Evolutionary conservation across 2,888 invertebrate species (phyloP), one percentile per base, ranked within the genome.

Genomic region (Chymomyza amoena): DNA sequence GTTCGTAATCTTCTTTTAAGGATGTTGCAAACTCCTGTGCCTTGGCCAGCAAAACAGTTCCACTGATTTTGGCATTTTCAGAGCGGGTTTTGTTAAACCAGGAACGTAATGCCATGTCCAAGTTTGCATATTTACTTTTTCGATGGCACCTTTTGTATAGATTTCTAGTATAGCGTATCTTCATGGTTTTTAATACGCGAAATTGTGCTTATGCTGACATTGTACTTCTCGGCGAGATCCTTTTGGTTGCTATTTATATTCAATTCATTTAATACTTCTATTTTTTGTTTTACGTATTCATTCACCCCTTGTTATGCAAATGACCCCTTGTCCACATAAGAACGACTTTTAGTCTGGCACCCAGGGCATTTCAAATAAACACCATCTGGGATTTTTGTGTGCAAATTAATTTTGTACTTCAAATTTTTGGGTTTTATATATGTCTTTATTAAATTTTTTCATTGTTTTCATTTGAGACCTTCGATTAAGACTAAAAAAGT

Each of bases 131-230:
- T 25, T 15, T 15, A 20, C 51, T 64, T 32, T 62, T 62, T 10
- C 62, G 4, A 15, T 61, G 36, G 16, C 39, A 45, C 16, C 32
- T 61, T 61, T 61, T 61, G 61, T 61, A 32, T 36, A n/a, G 39
- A 16, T 61, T 61, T 61, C 16, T 4, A 36, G 28, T 9, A 9
- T 45, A 28, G 7, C 61, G 61, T 32, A 61, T 4, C n/a, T 61
- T 61, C 61, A 61, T 16, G 39, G 28, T 61, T 61, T 36, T 61
- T 61, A n/a, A 61, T 15, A n/a, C 61, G 39, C 61, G 61, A 61
- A 36, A 62, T 50, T 54, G 16, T 54, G 28, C 56, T 51, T 18
- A 54, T 32, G 54, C 32, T 64, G 15, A 63, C 32, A 52, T 63
- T 63, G 32, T 32, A 52, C 10, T 51, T 62, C 20, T 45, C 50